phyloP scores from a whole-genome alignment of 2,888 invertebrate species.

The Augochlorella aurata region DNA sequence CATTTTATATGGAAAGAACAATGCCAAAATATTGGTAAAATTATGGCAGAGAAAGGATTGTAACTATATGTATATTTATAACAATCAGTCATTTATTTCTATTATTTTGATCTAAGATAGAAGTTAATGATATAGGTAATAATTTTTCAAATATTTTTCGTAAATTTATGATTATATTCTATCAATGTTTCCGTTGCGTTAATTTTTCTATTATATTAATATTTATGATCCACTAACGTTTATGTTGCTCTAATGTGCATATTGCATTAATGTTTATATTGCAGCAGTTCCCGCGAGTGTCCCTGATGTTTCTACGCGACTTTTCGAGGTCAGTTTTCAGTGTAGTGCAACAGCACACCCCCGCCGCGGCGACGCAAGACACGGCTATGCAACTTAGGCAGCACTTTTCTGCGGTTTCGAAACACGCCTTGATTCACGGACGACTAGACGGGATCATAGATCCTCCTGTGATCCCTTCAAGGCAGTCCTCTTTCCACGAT shows the following conservation, averaged over 20 bases:
- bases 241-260: neutral
- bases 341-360: conserved; percentile 34
- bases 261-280: neutral
- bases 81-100: neutral
- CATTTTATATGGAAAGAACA: neutral
- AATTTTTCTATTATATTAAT: neutral
- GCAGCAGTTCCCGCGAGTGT: conserved; percentile 16
- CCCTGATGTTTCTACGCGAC: conserved; percentile 46
- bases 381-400: conserved; percentile 49
- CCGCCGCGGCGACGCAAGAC: conserved; percentile 45
- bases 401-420: conserved; percentile 68
- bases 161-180: too few species aligned
- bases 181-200: too few species aligned
- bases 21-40: neutral
- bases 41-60: neutral
- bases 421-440: conserved; percentile 67
- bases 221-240: neutral
- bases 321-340: conserved; percentile 46
- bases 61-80: neutral
- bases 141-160: too few species aligned
- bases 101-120: too few species aligned
- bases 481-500: conserved; percentile 64
- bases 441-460: conserved; percentile 63
- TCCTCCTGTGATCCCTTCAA: conserved; percentile 62
- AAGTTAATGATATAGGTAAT: neutral